Percentiles rank a stretch among this genome's conserved stretches.
Conservation (phyloP, 2,113 vertebrate genomes). For the Gorsachius goisagi region DNA sequence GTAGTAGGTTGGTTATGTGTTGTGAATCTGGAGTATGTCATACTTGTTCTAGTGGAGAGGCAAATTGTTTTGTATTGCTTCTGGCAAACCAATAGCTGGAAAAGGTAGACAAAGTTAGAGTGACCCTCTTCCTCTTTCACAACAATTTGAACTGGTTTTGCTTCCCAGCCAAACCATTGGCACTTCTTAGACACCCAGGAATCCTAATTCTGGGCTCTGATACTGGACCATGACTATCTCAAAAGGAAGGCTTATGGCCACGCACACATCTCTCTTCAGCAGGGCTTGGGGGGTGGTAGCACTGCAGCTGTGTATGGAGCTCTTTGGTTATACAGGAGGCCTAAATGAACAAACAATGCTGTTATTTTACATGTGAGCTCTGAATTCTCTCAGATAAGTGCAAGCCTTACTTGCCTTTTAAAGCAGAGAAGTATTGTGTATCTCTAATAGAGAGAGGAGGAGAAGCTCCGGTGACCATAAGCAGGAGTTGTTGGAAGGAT, state of each 20-base stretch:
- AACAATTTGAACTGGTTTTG: not conserved
- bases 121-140: not conserved
- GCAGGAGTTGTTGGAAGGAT: not conserved
- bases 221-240: not conserved
- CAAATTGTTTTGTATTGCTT: not conserved
- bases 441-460: not conserved
- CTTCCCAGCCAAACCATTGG: not conserved
- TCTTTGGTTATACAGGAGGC: not conserved
- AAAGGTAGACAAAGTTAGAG: not conserved
- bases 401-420: not conserved
- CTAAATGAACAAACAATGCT: not conserved
- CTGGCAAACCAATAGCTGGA: not conserved
- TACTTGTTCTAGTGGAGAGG: not conserved
- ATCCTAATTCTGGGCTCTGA: not conserved
- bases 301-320: not conserved
- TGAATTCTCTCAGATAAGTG: not conserved
- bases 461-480: not conserved
- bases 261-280: fast-evolving
- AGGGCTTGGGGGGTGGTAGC: not conserved
- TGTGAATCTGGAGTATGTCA: not conserved
- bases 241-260: not conserved
- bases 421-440: not conserved
- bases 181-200: not conserved
- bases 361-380: not conserved
- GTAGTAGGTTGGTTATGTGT: not conserved